Percentiles rank a stretch among this genome's conserved stretches.
Evolutionary conservation across 2,113 vertebrate species (phyloP).

Genomic region (Podocnemis expansa): DNA sequence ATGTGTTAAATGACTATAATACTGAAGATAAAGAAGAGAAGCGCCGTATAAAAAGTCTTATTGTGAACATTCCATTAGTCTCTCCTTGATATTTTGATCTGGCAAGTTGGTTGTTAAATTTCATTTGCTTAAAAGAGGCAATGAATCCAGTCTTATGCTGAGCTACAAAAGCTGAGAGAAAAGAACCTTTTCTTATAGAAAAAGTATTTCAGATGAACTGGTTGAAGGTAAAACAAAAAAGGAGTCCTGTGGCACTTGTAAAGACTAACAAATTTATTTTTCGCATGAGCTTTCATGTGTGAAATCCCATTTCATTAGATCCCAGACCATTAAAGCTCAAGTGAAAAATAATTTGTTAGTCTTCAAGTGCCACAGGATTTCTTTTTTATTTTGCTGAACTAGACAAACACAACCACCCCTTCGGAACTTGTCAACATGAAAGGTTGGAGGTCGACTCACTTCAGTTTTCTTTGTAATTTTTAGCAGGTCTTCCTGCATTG

Average conservation of each 20-base stretch:
- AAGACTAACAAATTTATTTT: no score
- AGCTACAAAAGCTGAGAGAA: constrained; percentile 6
- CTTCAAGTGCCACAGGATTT: no score
- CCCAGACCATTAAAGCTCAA: no score
- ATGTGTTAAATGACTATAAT: constrained; percentile 69
- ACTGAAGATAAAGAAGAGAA: constrained; percentile 58
- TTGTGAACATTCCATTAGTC: constrained; percentile 60
- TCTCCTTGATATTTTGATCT: constrained; percentile 64
- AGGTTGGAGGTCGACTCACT: no score
- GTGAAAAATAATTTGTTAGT: no score
- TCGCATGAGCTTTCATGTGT: no score
- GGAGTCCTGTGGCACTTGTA: no score
- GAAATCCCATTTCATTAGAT: no score
- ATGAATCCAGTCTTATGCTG: background rate
- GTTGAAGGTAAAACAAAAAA: constrained; percentile 20
- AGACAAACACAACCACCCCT: no score
- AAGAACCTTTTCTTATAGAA: constrained; percentile 31
- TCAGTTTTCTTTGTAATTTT: constrained; percentile 7
- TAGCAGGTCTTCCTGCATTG: background rate
- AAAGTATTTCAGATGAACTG: constrained; percentile 60
- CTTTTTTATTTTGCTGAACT: no score
- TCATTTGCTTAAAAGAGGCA: constrained; percentile 42
- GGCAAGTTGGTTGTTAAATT: constrained; percentile 46
- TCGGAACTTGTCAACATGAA: no score
- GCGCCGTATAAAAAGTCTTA: constrained; percentile 72